phyloP scores from a whole-genome alignment of 2,888 invertebrate species.

The Agrochola lychnidis region DNA sequence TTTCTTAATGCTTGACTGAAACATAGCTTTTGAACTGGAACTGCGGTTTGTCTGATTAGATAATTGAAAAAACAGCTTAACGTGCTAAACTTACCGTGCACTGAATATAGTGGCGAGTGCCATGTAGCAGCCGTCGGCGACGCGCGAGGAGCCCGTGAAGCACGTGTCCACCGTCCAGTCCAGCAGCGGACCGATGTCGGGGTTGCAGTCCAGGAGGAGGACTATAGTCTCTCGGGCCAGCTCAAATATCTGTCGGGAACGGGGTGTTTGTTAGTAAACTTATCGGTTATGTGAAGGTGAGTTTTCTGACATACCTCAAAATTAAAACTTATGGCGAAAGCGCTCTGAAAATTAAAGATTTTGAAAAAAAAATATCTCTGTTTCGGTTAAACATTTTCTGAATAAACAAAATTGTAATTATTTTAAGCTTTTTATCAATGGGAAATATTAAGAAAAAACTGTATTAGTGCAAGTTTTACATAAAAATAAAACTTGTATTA shows the following conservation, averaged over 20 bases:
- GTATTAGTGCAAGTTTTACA: too few species aligned
- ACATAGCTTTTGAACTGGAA: too few species aligned
- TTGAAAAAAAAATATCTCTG: too few species aligned
- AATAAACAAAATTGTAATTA: neutral
- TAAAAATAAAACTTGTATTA: too few species aligned
- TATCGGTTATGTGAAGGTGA: neutral
- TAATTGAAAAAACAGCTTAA: too few species aligned
- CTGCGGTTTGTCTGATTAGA: too few species aligned
- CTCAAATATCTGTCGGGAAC: conserved; percentile 93
- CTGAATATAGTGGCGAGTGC: conserved; percentile 99
- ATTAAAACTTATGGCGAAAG: neutral
- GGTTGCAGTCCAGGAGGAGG: conserved; percentile 97
- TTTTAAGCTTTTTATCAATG: too few species aligned
- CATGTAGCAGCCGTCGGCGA: conserved; percentile 99
- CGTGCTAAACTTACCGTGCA: conserved; percentile 92
- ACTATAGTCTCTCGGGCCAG: conserved; percentile 98
- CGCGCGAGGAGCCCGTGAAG: conserved; percentile 97
- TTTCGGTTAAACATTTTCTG: neutral
- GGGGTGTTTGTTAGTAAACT: neutral
- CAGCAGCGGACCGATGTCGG: conserved; percentile 96
- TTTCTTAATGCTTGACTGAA: neutral
- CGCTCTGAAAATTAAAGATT: too few species aligned
- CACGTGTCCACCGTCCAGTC: conserved; percentile 99
- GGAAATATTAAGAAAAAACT: too few species aligned
- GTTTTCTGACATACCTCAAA: neutral